Evolutionary conservation across 1,140 invertebrate genomes (phyloP).

Genomic region (Aphelinus atriplicis): DNA sequence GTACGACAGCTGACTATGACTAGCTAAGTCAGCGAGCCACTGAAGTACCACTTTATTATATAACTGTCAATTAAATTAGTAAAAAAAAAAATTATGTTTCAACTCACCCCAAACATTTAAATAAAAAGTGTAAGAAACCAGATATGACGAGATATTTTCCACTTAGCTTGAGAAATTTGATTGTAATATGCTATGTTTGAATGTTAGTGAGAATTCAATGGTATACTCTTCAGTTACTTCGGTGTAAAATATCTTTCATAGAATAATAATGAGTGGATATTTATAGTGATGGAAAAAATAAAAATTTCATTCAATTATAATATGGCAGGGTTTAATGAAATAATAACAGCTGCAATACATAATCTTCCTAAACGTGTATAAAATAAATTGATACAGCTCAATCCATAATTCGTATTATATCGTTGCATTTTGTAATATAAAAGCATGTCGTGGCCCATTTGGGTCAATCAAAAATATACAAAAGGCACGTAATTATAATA

Average conservation of each 20-base stretch:
- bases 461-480: conserved; percentile 42
- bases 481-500: conserved; percentile 43
- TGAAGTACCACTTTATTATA: too few species aligned
- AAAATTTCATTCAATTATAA: conserved; percentile 43
- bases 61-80: not conserved
- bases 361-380: conserved; percentile 46
- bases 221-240: too few species aligned
- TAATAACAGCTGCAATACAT: conserved; percentile 52
- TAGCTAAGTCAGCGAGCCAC: too few species aligned
- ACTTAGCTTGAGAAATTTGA: not conserved
- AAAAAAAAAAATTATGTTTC: not conserved
- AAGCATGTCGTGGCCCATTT: conserved; percentile 31
- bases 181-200: not conserved
- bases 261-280: too few species aligned
- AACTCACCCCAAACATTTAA: conserved; percentile 13
- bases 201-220: not conserved
- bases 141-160: conserved; percentile 2
- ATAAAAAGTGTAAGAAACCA: not conserved
- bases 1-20: too few species aligned
- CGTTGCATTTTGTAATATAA: conserved; percentile 35
- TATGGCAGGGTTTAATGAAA: conserved; percentile 61
- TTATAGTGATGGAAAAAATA: conserved; percentile 26
- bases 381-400: conserved; percentile 47
- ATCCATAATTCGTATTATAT: conserved; percentile 35
- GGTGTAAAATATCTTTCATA: too few species aligned